Percentiles rank a stretch among this genome's conserved stretches.
Evolutionary conservation across 2,113 vertebrate species (phyloP).

Genomic region (Nerophis lumbriciformis): DNA sequence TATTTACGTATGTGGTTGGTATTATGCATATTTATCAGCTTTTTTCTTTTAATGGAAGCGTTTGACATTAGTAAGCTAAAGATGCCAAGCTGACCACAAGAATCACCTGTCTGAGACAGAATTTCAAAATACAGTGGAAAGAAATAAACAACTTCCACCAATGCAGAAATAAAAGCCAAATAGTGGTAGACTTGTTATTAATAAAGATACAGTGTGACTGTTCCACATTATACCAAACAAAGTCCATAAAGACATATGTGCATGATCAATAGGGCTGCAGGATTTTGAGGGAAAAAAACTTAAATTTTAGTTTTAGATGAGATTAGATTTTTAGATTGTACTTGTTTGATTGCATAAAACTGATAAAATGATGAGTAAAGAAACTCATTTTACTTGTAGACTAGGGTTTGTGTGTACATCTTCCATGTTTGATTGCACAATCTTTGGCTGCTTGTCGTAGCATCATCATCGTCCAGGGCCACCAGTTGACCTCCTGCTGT

Average conservation of each 20-base stretch:
- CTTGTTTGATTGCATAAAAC: too few species aligned
- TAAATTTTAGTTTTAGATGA: too few species aligned
- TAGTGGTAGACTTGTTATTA: neutral
- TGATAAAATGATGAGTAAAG: too few species aligned
- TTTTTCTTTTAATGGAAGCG: neutral
- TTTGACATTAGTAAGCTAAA: conserved; percentile 2
- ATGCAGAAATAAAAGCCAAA: neutral
- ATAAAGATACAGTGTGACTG: neutral
- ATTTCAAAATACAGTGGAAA: neutral
- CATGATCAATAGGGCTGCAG: too few species aligned
- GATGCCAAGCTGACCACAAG: neutral
- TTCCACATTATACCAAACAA: neutral
- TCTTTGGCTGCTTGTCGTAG: too few species aligned
- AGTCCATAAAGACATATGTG: neutral
- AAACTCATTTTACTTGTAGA: too few species aligned
- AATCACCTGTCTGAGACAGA: neutral
- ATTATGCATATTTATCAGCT: conserved; percentile 1
- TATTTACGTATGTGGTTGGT: neutral
- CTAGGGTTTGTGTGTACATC: too few species aligned
- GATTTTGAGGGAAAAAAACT: too few species aligned
- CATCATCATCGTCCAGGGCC: too few species aligned
- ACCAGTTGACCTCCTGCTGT: too few species aligned
- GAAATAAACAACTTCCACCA: neutral
- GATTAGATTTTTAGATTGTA: too few species aligned
- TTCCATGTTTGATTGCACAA: too few species aligned